Base-by-base conservation (phyloP, 2,797 vertebrate species). In the Xiphorhynchus erythropygius region DNA sequence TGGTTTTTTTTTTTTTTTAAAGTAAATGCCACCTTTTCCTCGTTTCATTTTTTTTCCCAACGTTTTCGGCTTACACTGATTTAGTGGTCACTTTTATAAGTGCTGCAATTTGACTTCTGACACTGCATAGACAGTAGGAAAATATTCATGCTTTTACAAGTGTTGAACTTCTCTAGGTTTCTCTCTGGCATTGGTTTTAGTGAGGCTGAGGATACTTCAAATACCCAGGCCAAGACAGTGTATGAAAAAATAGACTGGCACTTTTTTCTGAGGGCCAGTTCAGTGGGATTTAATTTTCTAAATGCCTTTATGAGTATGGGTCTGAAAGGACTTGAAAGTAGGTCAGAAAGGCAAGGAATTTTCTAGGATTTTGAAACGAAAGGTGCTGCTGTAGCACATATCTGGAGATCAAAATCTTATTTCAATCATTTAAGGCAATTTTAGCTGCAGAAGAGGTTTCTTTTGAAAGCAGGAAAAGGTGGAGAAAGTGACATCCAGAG, bases 331-430 rank as follows among this genome's bases (percentile, higher is more conserved):
- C 53, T 68, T 57, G 37, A 65, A 91, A 55, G 28, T 16, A 86
- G 55, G 46, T 84, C 55, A 78, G 69, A 90, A 90, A 93, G 19
- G 10, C 30, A 90, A 84, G 42, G 65, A 62, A 55, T 92, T 86
- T 86, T 78, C 27, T n/a, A 57, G 19, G 39, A 53, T 90, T 93
- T 95, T 53, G 68, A 93, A 91, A 84, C 65, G 49, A 91, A 83
- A 84, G 13, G 8, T 46, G 25, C 37, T 68, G 53, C 68, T 64
- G 27, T 46, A 80, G 35, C 46, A 62, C 25, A 13, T 60, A 62
- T 5, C 11, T 74, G 69, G 35, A 89, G 37, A 77, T 77, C 78
- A 77, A 63, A 64, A 28, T 74, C 23, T 37, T 74, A 33, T 53
- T 92, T 89, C 27, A 71, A 10, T 78, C 35, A n/a, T 1, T 17